Evolutionary conservation across 2,888 invertebrate species (phyloP).

Genomic region (Diplolepis rosae): DNA sequence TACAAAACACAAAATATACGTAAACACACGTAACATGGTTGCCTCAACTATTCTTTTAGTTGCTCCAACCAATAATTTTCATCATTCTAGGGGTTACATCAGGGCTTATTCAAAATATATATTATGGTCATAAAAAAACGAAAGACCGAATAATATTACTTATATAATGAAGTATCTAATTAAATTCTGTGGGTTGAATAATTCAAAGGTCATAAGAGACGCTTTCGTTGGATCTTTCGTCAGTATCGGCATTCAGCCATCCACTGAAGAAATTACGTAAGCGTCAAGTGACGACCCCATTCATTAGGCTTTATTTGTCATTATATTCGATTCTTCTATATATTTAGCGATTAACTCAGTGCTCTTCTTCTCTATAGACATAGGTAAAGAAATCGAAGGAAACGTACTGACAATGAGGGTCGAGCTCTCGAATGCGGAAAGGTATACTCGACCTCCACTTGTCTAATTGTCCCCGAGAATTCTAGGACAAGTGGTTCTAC

Average conservation of each 20-base stretch:
- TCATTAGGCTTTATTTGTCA: constrained; percentile 28
- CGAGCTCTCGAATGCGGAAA: constrained; percentile 20
- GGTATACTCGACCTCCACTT: constrained; percentile 31
- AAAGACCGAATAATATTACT: too few relatives aligned
- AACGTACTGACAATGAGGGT: constrained; percentile 28
- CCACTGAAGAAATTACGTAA: background rate
- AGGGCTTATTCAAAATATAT: too few relatives aligned
- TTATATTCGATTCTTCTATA: constrained; percentile 27
- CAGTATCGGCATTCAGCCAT: background rate
- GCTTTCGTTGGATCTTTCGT: too few relatives aligned
- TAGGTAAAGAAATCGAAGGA: constrained; percentile 15
- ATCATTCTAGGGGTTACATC: too few relatives aligned
- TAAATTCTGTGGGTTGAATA: too few relatives aligned
- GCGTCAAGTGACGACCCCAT: constrained; percentile 3
- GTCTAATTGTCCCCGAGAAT: constrained; percentile 61
- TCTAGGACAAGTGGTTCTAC: constrained; percentile 65
- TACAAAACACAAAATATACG: too few relatives aligned
- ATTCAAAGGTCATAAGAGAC: too few relatives aligned
- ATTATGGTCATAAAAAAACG: too few relatives aligned
- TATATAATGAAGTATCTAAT: too few relatives aligned
- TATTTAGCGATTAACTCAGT: constrained; percentile 19
- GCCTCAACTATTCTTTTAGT: too few relatives aligned
- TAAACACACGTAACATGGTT: too few relatives aligned
- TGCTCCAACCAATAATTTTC: too few relatives aligned
- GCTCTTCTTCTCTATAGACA: constrained; percentile 23